phyloP scores from a whole-genome alignment of 2,888 invertebrate genomes.

The Lasioglossum malachurum region DNA sequence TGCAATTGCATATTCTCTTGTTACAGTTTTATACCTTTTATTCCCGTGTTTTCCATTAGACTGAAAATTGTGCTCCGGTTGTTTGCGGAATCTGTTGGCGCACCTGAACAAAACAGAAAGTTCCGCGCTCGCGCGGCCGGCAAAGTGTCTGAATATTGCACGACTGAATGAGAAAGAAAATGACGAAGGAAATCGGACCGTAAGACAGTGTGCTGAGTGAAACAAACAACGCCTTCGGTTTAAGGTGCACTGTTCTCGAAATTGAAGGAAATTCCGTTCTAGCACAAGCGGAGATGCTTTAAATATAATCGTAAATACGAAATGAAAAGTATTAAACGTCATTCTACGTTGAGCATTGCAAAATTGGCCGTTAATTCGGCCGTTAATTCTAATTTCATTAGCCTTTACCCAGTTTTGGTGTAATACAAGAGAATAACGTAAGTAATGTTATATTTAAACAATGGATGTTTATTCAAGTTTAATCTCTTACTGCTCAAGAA shows the following conservation, averaged over 20 bases:
- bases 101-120: conserved; percentile 12
- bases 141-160: conserved; percentile 25
- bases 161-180: not conserved
- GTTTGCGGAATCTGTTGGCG: conserved; percentile 13
- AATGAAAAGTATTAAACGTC: not conserved
- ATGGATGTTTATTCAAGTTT: no score
- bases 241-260: not conserved
- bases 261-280: not conserved
- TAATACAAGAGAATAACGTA: no score
- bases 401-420: no score
- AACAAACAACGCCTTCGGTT: conserved; percentile 8
- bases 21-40: conserved; percentile 40
- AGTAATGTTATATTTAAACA: no score
- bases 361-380: no score
- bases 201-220: not conserved
- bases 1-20: conserved; percentile 24
- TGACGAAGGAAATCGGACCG: not conserved
- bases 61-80: not conserved
- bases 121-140: not conserved
- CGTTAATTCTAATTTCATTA: no score
- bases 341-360: not conserved
- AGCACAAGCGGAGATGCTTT: not conserved
- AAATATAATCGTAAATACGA: not conserved
- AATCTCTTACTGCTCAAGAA: no score
- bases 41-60: conserved; percentile 32